Base-by-base conservation (phyloP, 1,140 invertebrate genomes). In the Dendrolimus kikuchii region DNA sequence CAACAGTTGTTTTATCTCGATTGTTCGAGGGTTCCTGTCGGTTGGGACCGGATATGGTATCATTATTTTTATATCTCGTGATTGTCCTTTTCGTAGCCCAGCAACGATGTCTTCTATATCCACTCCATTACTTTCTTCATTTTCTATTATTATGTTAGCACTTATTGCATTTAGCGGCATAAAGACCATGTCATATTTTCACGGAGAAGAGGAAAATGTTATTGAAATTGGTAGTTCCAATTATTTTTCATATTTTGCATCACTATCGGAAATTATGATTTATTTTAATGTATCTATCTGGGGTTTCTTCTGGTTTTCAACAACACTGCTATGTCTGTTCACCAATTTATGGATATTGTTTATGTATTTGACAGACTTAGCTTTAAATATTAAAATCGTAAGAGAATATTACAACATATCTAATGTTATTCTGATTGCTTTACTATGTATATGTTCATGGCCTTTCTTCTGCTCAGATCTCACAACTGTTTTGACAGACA, bases 111-210 rank as follows among this genome's bases (percentile, higher is more conserved):
- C 74, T 38, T 59, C 77, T 7, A 67, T 82, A 37, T 60, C 67
- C 5, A 51, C 65, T 7, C 45, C 73, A 40, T 57, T 81, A 52
- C 72, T 73, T 53, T 70, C 77, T 7, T 23, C 72, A 42, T 74
- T 78, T 53, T 47, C 76, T 9, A 64, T 68, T 36, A 42, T 72
- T n/a, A 60, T 75, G 47, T 60, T 74, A 8, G 53, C 66, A n/a
- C 57, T 82, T 9, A 68, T 82, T 53, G 51, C 68, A 5, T 85
- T 74, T 47, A 76, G 67, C 51, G 77, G 71, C n/a, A 68, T 81
- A 10, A 77, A 77, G 66, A 77, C 68, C 43, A 77, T 85, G 66
- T 79, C 74, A 38, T 85, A 77, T 50, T 81, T 68, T 52, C 81
- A 85, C 44, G 78, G 75, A 0, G 74, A 77, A 60, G 77, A 83